Base-by-base conservation (phyloP, 2,797 vertebrate genomes). In the Halcyon badia region DNA sequence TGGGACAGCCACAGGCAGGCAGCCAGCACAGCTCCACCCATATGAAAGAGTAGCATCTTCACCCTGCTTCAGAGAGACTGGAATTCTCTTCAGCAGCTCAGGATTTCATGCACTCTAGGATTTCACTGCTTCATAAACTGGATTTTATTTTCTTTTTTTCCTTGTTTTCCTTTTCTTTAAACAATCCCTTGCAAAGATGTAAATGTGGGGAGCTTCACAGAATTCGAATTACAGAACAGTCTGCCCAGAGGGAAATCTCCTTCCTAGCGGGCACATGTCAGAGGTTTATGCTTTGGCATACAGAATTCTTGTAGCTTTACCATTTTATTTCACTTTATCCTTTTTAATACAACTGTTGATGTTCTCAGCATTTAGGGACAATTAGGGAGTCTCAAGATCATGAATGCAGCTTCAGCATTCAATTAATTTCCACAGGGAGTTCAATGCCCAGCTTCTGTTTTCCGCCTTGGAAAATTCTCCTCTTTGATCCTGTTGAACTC, bases 51-150 rank as follows among this genome's bases (percentile, higher is more conserved):
- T 7, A 1, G 35, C 5, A 3, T 30, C 37, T 77, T 48, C 2
- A 2, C n/a, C 17, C 9, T 0, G 0, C 24, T n/a, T n/a, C 1
- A 0, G 1, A 62, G 42, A 0, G 0, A 48, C 6, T 12, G 25
- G 33, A 71, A 28, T 56, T 62, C 62, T 65, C 26, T 4, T 60
- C 78, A 69, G 28, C 2, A 3, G 31, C 65, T 86, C 80, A 60
- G 73, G 33, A 58, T 28, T 69, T 65, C 73, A 18, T 10, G 35
- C 39, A 46, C 12, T 79, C 25, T 3, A 1, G 33, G 14, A 87
- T 84, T 82, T 72, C 65, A 60, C 37, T 72, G 64, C 48, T 71
- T 84, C 48, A 44, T 37, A 70, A 60, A 48, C 7, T 7, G 6
- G 4, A 35, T 25, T 25, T 37, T 35, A 20, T 54, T 54, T 48